phyloP scores from a whole-genome alignment of 2,888 invertebrate genomes.

The Dasypogon diadema region DNA sequence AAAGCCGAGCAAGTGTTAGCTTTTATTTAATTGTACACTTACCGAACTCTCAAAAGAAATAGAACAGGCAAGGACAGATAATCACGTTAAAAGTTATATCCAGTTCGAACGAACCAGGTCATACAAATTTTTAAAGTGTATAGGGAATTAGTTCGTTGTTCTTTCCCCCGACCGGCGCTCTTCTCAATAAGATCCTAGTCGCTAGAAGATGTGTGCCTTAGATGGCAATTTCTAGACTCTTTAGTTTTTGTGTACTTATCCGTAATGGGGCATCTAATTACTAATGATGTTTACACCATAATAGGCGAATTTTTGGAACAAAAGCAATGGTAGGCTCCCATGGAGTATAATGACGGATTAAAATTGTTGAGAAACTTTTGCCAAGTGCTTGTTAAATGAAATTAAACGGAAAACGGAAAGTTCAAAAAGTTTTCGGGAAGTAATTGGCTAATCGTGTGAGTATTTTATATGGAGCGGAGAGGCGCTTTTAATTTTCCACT shows the following conservation, averaged over 20 bases:
- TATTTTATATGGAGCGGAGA: slow-evolving; percentile 32
- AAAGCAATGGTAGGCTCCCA: slow-evolving; percentile 32
- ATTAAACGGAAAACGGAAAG: slow-evolving; percentile 51
- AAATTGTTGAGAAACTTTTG: slow-evolving; percentile 54
- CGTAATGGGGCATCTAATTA: slow-evolving; percentile 24
- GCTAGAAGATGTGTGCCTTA: not conserved
- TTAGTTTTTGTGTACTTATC: not conserved
- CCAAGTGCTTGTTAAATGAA: slow-evolving; percentile 54
- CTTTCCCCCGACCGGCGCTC: not conserved
- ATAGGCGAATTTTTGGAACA: slow-evolving; percentile 43
- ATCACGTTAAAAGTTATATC: slow-evolving; percentile 19
- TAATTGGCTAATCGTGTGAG: slow-evolving; percentile 43
- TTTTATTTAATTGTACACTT: no score
- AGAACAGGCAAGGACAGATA: not conserved
- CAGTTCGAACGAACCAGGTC: not conserved
- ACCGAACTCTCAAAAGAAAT: no score
- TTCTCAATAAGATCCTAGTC: no score
- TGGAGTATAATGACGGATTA: slow-evolving; percentile 52
- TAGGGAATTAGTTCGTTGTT: slow-evolving; percentile 1
- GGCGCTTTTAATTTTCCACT: slow-evolving; percentile 39
- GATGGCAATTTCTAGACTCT: not conserved
- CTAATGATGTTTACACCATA: slow-evolving; percentile 47
- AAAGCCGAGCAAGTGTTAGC: not conserved
- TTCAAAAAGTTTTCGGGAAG: slow-evolving; percentile 45
- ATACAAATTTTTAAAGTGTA: slow-evolving; percentile 15